Evolutionary conservation across 2,113 vertebrate species (phyloP).

Genomic region (Sciurus niger): DNA sequence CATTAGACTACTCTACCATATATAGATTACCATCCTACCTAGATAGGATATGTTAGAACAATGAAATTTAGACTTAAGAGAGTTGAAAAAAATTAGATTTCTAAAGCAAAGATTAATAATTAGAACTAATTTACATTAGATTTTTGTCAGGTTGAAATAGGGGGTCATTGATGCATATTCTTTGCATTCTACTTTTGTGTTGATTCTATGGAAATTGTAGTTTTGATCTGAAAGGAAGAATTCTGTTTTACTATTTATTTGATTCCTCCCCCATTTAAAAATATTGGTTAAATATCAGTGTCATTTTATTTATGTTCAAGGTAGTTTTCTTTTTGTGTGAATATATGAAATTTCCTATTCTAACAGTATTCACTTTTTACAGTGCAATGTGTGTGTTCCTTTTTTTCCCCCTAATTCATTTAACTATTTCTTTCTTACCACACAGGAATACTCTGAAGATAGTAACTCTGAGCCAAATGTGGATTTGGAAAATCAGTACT

Average conservation of each 20-base stretch:
- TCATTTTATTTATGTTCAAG: background rate
- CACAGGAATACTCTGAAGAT: slow-evolving; percentile 98
- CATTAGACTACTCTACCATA: background rate
- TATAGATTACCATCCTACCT: background rate
- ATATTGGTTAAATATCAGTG: slow-evolving; percentile 32
- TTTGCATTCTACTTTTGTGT: slow-evolving; percentile 13
- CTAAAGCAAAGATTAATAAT: slow-evolving; percentile 9
- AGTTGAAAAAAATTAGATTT: background rate
- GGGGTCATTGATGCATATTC: background rate
- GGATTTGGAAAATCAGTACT: slow-evolving; percentile 99
- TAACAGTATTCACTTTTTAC: slow-evolving; percentile 1
- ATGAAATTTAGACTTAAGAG: slow-evolving; percentile 29
- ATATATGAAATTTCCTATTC: background rate
- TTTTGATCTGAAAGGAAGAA: slow-evolving; percentile 54
- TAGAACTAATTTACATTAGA: background rate
- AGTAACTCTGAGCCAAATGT: slow-evolving; percentile 99
- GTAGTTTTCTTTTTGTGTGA: slow-evolving; percentile 52
- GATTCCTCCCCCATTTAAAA: background rate
- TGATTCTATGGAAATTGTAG: background rate
- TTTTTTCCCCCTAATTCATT: background rate
- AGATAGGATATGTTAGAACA: slow-evolving; percentile 6
- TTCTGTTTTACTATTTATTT: slow-evolving; percentile 37
- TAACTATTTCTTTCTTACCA: slow-evolving; percentile 28
- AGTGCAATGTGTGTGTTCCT: background rate
- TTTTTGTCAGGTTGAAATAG: background rate